Evolutionary conservation across 2,113 vertebrate species (phyloP), one percentile per base, ranked within the genome.

Genomic region (Geococcyx californianus): DNA sequence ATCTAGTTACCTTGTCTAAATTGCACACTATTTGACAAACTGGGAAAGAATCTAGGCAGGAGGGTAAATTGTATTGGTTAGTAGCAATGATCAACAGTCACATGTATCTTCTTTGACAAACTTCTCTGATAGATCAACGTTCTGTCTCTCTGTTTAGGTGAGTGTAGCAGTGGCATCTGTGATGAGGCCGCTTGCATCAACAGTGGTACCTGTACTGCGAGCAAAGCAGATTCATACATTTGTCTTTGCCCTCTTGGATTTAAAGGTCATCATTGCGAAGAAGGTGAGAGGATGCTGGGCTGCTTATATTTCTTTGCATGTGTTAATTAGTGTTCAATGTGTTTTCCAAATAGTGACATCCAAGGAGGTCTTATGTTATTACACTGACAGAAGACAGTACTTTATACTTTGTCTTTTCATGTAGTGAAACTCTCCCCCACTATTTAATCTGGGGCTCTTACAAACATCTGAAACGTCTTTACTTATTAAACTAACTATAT

Each of bases 181-280:
- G 98, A 99, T 1, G 97, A 98, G 67, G 98, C 99, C 25, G 97
- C 95, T 78, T 99, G 99, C 87, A 79, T 98, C 93, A 99, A 99
- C 4, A 98, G 98, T 3, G 99, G 99, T n/a, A 97, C 97, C 91
- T 99, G 99, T 95, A 98, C 97, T 31, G 98, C 98, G 0, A 98
- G 91, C 96, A 98, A 98, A 11, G 99, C 99, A 0, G 99, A 99
- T 64, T 97, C 98, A 28, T 99, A 98, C 94, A 98, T 99, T 89
- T 99, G 99, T 80, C 98, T 99, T 81, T 99, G 99, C 86, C 99
- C 98, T 11, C 98, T 99, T 9, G 99, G 99, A 68, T 99, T 99
- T 98, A 98, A 97, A 96, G 99, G 99, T 34, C 95, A 97, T 18
- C 98, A 99, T 42, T 99, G 99, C 3, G 98, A 99, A 94, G 98